A percentile compares a stretch with the other conserved stretches of the same genome.
Evolutionary conservation across 1,140 invertebrate species (phyloP).

Genomic region (Daktulosphaira vitifoliae): DNA sequence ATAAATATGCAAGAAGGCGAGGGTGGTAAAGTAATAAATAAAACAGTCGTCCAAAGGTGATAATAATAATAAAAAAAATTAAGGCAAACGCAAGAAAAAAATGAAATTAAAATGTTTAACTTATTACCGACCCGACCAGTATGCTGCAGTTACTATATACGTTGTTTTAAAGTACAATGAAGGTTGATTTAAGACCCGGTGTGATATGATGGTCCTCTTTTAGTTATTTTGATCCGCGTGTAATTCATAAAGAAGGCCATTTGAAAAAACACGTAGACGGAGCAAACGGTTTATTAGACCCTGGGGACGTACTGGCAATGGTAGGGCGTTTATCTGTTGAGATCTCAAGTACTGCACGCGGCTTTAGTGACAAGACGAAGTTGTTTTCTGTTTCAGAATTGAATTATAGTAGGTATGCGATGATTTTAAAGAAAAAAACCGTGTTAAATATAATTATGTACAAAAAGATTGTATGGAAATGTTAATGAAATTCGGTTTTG

Average conservation of each 20-base stretch:
- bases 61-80: constrained; percentile 34
- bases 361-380: constrained; percentile 4
- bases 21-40: constrained; percentile 11
- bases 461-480: too few species aligned
- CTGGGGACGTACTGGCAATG: background rate
- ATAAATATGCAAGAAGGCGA: background rate
- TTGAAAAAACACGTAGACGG: background rate
- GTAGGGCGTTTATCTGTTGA: constrained; percentile 8
- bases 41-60: constrained; percentile 26
- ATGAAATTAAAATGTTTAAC: constrained; percentile 26
- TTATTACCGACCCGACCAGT: background rate
- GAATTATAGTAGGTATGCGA: constrained; percentile 1
- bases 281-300: constrained; percentile 22
- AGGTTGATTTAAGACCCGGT: constrained; percentile 25
- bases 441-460: too few species aligned
- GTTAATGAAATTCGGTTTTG: too few species aligned
- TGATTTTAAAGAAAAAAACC: background rate
- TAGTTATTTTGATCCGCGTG: too few species aligned
- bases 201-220: background rate
- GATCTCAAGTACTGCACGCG: background rate
- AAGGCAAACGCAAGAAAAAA: constrained; percentile 8
- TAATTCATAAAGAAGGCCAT: background rate
- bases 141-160: too few species aligned
- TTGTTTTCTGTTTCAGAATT: background rate
- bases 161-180: background rate